These are phyloP conservation scores for Serrognathus titanus DNA, from an alignment of 2,888 invertebrate species.

Conservation along the genomic window DNA sequence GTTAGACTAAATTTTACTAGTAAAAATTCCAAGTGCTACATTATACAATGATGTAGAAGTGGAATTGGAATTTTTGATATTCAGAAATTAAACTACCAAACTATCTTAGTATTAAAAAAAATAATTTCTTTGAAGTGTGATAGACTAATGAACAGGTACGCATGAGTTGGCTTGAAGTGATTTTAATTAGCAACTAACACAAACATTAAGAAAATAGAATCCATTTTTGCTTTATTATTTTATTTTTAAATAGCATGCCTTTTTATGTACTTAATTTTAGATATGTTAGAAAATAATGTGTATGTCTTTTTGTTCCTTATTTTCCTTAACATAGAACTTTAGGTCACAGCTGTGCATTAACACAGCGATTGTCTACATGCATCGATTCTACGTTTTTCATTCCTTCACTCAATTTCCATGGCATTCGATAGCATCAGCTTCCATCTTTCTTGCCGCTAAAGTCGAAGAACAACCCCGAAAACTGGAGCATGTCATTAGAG, in stretches of 20 bases:
- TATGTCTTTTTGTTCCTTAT: neutral
- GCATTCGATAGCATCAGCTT: constrained; percentile 90
- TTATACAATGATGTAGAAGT: too few relatives aligned
- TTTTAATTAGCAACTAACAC: too few relatives aligned
- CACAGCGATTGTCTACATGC: constrained; percentile 99
- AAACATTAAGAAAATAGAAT: too few relatives aligned
- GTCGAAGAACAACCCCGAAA: constrained; percentile 98
- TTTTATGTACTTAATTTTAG: constrained; percentile 23
- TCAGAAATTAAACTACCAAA: too few relatives aligned
- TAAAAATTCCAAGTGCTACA: too few relatives aligned
- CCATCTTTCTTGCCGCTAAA: constrained; percentile 95
- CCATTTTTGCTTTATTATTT: neutral
- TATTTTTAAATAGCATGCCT: constrained; percentile 9
- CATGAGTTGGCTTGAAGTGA: too few relatives aligned
- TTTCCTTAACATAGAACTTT: constrained; percentile 39
- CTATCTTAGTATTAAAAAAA: too few relatives aligned
- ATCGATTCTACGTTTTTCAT: constrained; percentile 98
- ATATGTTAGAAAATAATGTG: too few relatives aligned
- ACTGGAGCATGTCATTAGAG: constrained; percentile 94
- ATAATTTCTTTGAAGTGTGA: too few relatives aligned
- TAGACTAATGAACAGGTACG: too few relatives aligned
- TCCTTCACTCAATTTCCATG: constrained; percentile 94
- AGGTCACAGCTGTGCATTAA: constrained; percentile 96
- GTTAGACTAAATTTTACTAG: too few relatives aligned
- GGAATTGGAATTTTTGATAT: too few relatives aligned